Conservation (phyloP, 2,797 vertebrate genomes). For the Enteromius mattozi region DNA sequence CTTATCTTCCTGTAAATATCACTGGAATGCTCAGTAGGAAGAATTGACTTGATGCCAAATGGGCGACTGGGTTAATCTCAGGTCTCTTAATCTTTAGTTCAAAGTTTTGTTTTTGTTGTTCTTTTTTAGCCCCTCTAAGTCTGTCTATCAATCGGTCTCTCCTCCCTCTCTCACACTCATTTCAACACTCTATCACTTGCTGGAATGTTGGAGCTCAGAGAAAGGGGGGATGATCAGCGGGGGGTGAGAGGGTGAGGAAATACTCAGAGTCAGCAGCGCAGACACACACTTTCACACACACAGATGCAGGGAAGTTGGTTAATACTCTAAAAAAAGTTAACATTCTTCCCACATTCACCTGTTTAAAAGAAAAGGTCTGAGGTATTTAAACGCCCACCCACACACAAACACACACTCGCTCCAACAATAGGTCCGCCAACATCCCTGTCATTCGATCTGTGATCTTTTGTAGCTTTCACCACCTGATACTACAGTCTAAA, state of each 20-base stretch:
- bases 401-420: neutral
- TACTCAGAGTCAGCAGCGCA: conserved; percentile 71
- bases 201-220: conserved; percentile 75
- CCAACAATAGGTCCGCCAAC: conserved; percentile 17
- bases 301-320: conserved; percentile 38
- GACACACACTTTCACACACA: conserved; percentile 17
- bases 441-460: conserved; percentile 20
- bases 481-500: conserved; percentile 38
- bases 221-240: conserved; percentile 56
- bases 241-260: conserved; percentile 74
- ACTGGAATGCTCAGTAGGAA: neutral
- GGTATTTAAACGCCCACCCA: conserved; percentile 44
- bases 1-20: conserved; percentile 14
- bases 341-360: conserved; percentile 37
- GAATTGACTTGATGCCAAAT: conserved; percentile 16
- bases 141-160: conserved; percentile 26
- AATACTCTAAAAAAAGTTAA: conserved; percentile 32
- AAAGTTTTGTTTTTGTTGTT: conserved; percentile 57
- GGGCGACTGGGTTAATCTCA: conserved; percentile 21
- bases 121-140: conserved; percentile 47
- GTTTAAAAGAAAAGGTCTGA: conserved; percentile 7
- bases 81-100: conserved; percentile 48
- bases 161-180: conserved; percentile 47
- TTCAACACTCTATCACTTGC: conserved; percentile 60
- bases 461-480: conserved; percentile 19